Base-by-base conservation (phyloP, 2,888 invertebrate genomes). In the Hypselothyrea guttata region DNA sequence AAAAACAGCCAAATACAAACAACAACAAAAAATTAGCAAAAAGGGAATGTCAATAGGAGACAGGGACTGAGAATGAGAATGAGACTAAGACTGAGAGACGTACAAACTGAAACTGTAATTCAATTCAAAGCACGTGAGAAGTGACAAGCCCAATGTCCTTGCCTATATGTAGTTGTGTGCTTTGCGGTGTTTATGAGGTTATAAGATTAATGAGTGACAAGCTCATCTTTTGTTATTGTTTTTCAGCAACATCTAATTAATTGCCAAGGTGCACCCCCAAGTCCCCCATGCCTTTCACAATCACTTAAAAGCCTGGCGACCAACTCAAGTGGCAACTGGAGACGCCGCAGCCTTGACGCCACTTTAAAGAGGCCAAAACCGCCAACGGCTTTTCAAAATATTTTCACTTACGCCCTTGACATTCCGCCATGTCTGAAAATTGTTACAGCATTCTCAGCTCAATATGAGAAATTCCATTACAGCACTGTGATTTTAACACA, bases 171-270 rank as follows among this genome's bases (percentile, higher is more conserved):
- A 61, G 54, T 73, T 67, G 73, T 70, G 72, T 62, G 68, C 56
- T 68, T 62, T 73, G 40, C 54, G 56, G 59, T 63, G 64, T 75
- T 77, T 75, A 78, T 78, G 78, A 75, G 83, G 73, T 62, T 68
- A 71, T 61, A 75, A 84, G 79, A 81, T 81, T 84, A 81, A 81
- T 82, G 79, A 68, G 78, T 60, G 75, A 70, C 79, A 77, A 62
- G 65, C 84, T 72, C 78, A 71, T 77, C 75, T 82, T 70, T 70
- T 71, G 58, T 61, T 71, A 74, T 84, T 79, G 64, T 76, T 74
- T 63, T 67, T 65, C 53, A 82, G 61, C 68, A 54, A 42, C 63
- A 49, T 51, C 71, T 78, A 82, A 84, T 82, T 84, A 81, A 82
- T 81, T 78, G 75, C 53, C 34, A 42, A 11, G 41, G 18, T 18